A percentile compares a stretch with the other conserved stretches of the same genome.
Evolutionary conservation across 1,140 invertebrate species (phyloP).

Genomic region (Achroia grisella): DNA sequence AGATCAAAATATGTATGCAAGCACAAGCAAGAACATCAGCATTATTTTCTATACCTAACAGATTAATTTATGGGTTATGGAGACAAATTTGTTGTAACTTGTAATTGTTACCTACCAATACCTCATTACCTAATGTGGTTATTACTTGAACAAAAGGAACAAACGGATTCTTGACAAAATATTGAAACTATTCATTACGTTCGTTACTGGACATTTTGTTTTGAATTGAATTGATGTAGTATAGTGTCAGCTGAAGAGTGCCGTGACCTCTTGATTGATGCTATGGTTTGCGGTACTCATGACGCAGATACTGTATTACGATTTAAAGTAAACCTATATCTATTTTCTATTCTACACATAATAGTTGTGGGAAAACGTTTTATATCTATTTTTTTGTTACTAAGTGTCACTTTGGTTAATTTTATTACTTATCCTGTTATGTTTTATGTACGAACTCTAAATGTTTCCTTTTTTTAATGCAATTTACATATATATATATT

Average conservation of each 20-base stretch:
- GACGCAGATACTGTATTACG: constrained; percentile 26
- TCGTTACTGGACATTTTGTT: constrained; percentile 24
- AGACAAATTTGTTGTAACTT: too few species aligned
- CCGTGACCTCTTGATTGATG: constrained; percentile 43
- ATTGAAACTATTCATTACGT: too few species aligned
- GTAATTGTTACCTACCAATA: too few species aligned
- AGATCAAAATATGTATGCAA: too few species aligned
- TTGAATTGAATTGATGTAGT: constrained; percentile 41
- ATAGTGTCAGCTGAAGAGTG: constrained; percentile 34
- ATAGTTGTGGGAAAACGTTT: neutral
- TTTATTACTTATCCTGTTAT: neutral
- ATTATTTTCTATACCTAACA: too few species aligned
- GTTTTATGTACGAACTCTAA: neutral
- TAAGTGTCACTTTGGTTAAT: neutral
- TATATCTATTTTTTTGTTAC: neutral
- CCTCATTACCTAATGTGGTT: too few species aligned
- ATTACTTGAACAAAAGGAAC: too few species aligned
- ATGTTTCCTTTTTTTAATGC: neutral
- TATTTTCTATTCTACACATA: neutral
- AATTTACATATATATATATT: too few species aligned
- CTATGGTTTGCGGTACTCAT: constrained; percentile 16
- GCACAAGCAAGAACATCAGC: too few species aligned
- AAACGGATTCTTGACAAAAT: too few species aligned
- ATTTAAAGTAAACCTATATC: neutral
- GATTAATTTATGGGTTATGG: too few species aligned